Evolutionary conservation across 2,888 invertebrate genomes (phyloP).

Genomic region (Bombyx huttoni): DNA sequence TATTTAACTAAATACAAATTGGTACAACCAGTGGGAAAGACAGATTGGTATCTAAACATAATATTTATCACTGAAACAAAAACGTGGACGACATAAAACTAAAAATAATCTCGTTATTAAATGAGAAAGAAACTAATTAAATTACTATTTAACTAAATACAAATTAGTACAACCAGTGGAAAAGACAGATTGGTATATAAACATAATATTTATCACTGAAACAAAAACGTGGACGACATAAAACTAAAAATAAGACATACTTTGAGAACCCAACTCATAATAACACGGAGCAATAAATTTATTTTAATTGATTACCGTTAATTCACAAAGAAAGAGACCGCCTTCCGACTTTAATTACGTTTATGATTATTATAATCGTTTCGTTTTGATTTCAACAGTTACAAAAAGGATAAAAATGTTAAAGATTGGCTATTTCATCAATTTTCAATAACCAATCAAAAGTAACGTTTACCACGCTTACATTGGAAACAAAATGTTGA

Average conservation of each 20-base stretch:
- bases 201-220: constrained; percentile 44
- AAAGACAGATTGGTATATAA: constrained; percentile 25
- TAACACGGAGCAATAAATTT: constrained; percentile 44
- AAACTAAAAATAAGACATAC: constrained; percentile 12
- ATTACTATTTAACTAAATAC: not conserved
- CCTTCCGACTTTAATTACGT: constrained; percentile 51
- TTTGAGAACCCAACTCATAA: constrained; percentile 25
- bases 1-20: not conserved
- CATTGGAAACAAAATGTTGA: not conserved
- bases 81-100: constrained; percentile 26
- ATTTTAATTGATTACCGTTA: constrained; percentile 57
- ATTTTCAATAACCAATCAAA: not conserved
- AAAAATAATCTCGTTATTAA: too few species aligned
- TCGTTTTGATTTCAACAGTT: constrained; percentile 21
- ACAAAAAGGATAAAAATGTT: constrained; percentile 6
- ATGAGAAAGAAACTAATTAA: too few species aligned
- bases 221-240: constrained; percentile 37
- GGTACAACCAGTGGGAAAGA: not conserved
- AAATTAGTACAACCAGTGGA: not conserved
- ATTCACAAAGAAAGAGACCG: constrained; percentile 48
- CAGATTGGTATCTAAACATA: constrained; percentile 32
- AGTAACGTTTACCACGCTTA: not conserved
- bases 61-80: constrained; percentile 47
- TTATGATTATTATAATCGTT: constrained; percentile 43
- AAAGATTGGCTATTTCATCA: not conserved